These are phyloP conservation scores for Drosophila antonietae DNA, from an alignment of 2,888 invertebrate genomes.

Conservation along the genomic window DNA sequence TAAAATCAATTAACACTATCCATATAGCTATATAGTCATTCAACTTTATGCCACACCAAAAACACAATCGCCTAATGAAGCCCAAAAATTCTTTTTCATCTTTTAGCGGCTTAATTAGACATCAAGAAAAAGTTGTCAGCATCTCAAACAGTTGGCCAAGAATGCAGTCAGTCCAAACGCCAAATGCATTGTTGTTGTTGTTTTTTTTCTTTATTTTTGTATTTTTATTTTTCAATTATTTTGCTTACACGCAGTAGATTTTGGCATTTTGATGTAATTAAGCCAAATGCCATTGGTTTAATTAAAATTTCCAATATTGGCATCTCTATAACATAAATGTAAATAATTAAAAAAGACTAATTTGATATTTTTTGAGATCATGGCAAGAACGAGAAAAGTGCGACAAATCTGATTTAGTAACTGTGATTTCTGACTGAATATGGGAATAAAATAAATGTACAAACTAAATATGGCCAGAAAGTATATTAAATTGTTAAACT, in stretches of 20 bases:
- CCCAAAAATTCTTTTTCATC: conserved; percentile 61
- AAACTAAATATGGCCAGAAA: neutral
- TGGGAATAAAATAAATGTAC: neutral
- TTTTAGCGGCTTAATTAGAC: conserved; percentile 70
- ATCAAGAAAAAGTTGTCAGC: conserved; percentile 46
- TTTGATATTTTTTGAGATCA: conserved; percentile 17
- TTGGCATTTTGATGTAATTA: conserved; percentile 64
- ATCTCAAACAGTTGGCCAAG: conserved; percentile 37
- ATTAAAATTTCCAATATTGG: conserved; percentile 65
- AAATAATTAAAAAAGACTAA: conserved; percentile 31
- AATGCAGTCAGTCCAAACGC: conserved; percentile 67
- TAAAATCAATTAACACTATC: conserved; percentile 57
- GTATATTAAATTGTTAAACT: neutral
- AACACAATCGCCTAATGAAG: conserved; percentile 56
- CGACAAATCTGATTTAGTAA: neutral
- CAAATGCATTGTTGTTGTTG: conserved; percentile 16
- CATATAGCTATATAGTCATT: conserved; percentile 26
- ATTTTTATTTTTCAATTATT: conserved; percentile 21
- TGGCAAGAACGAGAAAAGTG: conserved; percentile 8
- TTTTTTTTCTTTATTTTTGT: neutral
- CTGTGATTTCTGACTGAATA: neutral
- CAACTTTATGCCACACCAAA: conserved; percentile 25
- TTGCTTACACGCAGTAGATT: conserved; percentile 50
- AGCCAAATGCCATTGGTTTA: conserved; percentile 67
- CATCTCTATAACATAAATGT: conserved; percentile 44